phyloP scores from a whole-genome alignment of 37 sponge, comb jelly and placozoan genomes.

The Halisarca cf. caerulea region DNA sequence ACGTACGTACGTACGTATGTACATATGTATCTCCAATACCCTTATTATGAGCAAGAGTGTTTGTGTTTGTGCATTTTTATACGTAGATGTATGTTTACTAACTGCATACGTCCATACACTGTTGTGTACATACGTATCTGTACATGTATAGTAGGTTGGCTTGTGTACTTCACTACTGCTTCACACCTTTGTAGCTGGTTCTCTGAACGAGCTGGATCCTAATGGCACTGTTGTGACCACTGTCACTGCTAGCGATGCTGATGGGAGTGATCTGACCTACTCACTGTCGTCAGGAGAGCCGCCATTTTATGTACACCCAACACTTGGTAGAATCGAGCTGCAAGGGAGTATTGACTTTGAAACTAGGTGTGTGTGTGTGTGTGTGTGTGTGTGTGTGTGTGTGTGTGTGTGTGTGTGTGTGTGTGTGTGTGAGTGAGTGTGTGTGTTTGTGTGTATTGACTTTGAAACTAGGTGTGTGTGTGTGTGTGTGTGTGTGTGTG shows the following conservation, averaged over 20 bases:
- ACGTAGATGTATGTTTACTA: too few relatives aligned
- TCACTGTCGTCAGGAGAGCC: neutral
- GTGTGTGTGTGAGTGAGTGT: neutral
- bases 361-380: constrained; percentile 1
- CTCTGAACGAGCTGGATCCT: constrained; percentile 36
- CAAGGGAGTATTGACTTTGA: constrained; percentile 51
- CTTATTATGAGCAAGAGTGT: too few relatives aligned
- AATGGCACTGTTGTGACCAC: constrained; percentile 36
- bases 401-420: constrained; percentile 1
- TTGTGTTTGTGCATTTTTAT: too few relatives aligned
- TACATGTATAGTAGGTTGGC: neutral
- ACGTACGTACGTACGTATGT: too few relatives aligned
- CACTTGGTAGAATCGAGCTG: neutral
- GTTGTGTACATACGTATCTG: neutral
- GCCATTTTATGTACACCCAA: neutral
- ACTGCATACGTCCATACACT: too few relatives aligned
- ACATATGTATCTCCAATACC: too few relatives aligned
- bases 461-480: too few relatives aligned
- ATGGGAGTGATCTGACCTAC: constrained; percentile 22
- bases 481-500: neutral
- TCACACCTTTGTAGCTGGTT: neutral
- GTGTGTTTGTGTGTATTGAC: neutral
- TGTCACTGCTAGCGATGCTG: constrained; percentile 35
- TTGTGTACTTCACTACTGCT: neutral
- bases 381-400: constrained; percentile 10